phyloP scores from a whole-genome alignment of 2,113 vertebrate species.

The Mobula hypostoma region DNA sequence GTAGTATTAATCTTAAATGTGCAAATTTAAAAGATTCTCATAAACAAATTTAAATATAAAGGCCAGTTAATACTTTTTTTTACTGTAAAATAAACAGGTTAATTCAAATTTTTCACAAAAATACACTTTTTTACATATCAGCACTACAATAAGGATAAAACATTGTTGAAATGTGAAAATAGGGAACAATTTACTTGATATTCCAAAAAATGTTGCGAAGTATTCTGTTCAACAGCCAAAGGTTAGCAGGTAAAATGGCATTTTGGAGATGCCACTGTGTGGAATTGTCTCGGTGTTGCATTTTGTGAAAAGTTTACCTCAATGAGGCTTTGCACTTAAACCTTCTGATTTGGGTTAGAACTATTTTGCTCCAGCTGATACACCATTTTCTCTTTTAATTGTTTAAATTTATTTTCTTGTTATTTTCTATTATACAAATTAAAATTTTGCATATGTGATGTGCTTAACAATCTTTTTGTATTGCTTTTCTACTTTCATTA shows the following conservation, averaged over 20 bases:
- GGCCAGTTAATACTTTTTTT: background rate
- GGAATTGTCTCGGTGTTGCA: conserved; percentile 52
- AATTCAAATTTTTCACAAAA: conserved; percentile 17
- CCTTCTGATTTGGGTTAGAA: conserved; percentile 51
- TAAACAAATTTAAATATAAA: conserved; percentile 13
- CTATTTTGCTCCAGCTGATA: conserved; percentile 46
- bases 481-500: background rate
- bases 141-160: background rate
- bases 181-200: conserved; percentile 5
- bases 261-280: conserved; percentile 52
- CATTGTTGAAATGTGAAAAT: conserved; percentile 20
- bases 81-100: background rate
- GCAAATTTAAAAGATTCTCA: background rate
- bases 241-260: conserved; percentile 50
- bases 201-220: conserved; percentile 9
- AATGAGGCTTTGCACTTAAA: conserved; percentile 60
- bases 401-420: conserved; percentile 37
- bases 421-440: background rate
- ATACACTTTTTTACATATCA: background rate
- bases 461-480: background rate
- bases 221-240: conserved; percentile 44
- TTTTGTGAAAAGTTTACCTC: conserved; percentile 52
- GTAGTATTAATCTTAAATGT: background rate
- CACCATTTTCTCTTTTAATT: conserved; percentile 36
- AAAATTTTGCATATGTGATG: background rate